Base-by-base conservation (phyloP, 2,797 vertebrate genomes). In the Anabacerthia variegaticeps region DNA sequence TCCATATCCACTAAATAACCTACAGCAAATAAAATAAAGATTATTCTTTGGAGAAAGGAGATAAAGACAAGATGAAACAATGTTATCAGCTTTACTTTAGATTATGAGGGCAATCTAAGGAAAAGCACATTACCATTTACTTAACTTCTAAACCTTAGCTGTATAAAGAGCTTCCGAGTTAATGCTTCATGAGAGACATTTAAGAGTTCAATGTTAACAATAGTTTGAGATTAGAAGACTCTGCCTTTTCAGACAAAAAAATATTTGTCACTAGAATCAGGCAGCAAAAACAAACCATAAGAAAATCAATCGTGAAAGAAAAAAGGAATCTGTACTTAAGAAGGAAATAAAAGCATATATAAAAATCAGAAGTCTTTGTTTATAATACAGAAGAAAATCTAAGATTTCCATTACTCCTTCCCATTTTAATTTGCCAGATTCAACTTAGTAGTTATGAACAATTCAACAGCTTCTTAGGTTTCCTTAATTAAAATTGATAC, bases 11-110 rank as follows among this genome's bases (percentile, higher is more conserved):
- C 96, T 96, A 96, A 97, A 94, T 88, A 97, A 96, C 91, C 76
- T 94, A 80, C 37, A 79, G 86, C 97, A 96, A 80, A 95, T 96
- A 92, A 97, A 97, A 97, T 78, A 91, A 91, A 97, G 93, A 96
- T 97, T 97, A 97, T 95, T 97, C 85, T 96, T 97, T 28, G 65
- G 84, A 97, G 95, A 97, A 97, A 95, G 95, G 82, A 94, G 94
- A 96, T 97, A 94, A 97, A 97, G 88, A 88, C 77, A 93, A 97
- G 69, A 90, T 77, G 90, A 96, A 97, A 94, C 91, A 95, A 95
- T 73, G 81, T 97, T 96, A 97, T 97, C 95, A 97, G 93, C 96
- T 95, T 98, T 94, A 94, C 88, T 82, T 91, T 74, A 98, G 92
- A 94, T 95, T 95, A 95, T 81, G 81, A 93, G 48, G 96, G 91